Base-by-base conservation (phyloP, 2,797 vertebrate species). In the Corythornis leucogaster region DNA sequence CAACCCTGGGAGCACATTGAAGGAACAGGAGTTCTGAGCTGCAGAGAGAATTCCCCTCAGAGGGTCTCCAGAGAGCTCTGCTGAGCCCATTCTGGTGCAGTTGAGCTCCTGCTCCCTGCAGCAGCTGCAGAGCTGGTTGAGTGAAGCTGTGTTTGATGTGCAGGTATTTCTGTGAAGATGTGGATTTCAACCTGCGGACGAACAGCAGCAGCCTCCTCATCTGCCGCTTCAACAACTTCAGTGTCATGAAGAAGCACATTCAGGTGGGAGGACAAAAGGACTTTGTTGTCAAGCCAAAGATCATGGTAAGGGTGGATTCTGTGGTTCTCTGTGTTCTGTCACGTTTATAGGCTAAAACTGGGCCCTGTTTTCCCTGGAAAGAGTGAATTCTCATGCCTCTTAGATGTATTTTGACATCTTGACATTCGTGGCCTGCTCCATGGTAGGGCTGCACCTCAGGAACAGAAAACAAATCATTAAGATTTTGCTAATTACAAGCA, bases 171-270 rank as follows among this genome's bases (percentile, higher is more conserved):
- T 99, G 98, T 95, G 99, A 99, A 97, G 99, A 99, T 62, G 98
- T 99, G 92, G 99, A 99, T 96, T 99, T 99, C 88, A 99, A 99
- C 79, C 98, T 99, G 71, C 97, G 99, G 94, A 99, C 98, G 8
- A 99, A 99, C 96, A 99, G 99, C 92, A 99, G 98, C 1, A 99
- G 98, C 15, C 97, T 99, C 85, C 98, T 99, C 92, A 98, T 99
- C 93, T 99, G 99, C 96, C 98, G 99, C 95, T 99, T 99, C 96
- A 99, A 99, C 96, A 98, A 98, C 96, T 99, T 99, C 98, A 99
- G 98, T 91, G 97, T 99, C 96, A 99, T 99, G 99, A 99, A 99
- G 97, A 99, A 99, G 95, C 98, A 99, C 86, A 98, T 99, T 95
- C 98, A 98, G 90, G 98, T 98, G 33, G 99, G 99, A 64, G 99